Percentiles rank a stretch among this genome's conserved stretches.
Conservation (phyloP, 2,113 vertebrate genomes). For the cat (Felis catus) region F.catus_Fca126_mat1.0 CM031420.1:79336501-79337000, state of each 20-base stretch:
- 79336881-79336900: not conserved
- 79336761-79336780: not conserved
- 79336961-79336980: not conserved
- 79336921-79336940: not conserved
- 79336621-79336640: not conserved
- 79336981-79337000: not conserved
- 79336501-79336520: not conserved
- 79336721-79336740: not conserved
- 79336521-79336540: not conserved
- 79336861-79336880: not conserved
- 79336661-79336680: not conserved
- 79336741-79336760: not conserved
- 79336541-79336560: not conserved
- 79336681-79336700: not conserved
- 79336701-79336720: not conserved
- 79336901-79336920: not conserved
- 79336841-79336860: slow-evolving; percentile 8
- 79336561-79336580: not conserved
- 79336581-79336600: not conserved
- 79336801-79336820: not conserved
- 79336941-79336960: not conserved
- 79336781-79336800: not conserved
- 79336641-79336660: not conserved
- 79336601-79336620: not conserved
- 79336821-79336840: not conserved